phyloP scores from a whole-genome alignment of 2,888 invertebrate genomes.

The Troides helena region DNA sequence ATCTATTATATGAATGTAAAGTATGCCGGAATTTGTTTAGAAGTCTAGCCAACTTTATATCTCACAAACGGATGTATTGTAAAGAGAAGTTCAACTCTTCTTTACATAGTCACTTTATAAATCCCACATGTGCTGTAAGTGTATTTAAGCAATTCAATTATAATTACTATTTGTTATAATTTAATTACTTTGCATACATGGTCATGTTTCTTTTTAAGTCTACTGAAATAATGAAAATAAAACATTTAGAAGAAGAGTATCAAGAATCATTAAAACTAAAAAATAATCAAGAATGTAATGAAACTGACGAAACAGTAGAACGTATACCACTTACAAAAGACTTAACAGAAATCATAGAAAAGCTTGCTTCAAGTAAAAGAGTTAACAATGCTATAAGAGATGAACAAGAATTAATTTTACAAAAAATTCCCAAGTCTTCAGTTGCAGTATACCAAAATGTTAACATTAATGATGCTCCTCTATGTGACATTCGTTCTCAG shows the following conservation, averaged over 20 bases:
- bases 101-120: conserved; percentile 67
- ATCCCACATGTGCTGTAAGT: conserved; percentile 71
- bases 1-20: conserved; percentile 93
- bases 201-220: conserved; percentile 46
- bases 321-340: conserved; percentile 74
- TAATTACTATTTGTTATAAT: not conserved
- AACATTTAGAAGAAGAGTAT: conserved; percentile 70
- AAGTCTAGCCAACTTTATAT: conserved; percentile 92
- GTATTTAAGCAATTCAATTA: conserved; percentile 12
- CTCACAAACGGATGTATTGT: conserved; percentile 93
- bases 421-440: conserved; percentile 80
- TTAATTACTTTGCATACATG: not conserved
- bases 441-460: conserved; percentile 85
- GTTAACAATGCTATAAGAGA: conserved; percentile 39
- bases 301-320: conserved; percentile 47
- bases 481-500: conserved; percentile 80
- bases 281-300: conserved; percentile 37
- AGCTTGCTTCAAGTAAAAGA: conserved; percentile 62
- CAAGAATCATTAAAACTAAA: conserved; percentile 58
- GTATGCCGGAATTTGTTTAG: conserved; percentile 92
- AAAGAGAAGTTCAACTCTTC: conserved; percentile 77
- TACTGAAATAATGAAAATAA: conserved; percentile 71
- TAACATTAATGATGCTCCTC: conserved; percentile 48
- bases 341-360: conserved; percentile 78
- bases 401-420: conserved; percentile 60